Percentiles rank a stretch among this genome's conserved stretches.
Evolutionary conservation across 2,113 vertebrate genomes (phyloP).

Genomic region (Kryptolebias marmoratus): DNA sequence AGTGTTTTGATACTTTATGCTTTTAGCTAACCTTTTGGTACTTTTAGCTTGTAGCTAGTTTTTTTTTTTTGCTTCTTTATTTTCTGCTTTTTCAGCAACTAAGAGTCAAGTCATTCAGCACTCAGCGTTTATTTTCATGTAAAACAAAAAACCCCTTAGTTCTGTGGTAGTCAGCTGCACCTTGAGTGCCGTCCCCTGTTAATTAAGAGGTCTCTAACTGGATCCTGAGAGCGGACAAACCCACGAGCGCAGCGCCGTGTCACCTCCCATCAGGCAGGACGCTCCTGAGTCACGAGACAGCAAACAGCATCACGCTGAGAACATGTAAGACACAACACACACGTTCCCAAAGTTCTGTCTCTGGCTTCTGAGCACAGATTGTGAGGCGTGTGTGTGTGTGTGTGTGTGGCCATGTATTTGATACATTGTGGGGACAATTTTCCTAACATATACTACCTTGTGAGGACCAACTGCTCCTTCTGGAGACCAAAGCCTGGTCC

Average conservation of each 20-base stretch:
- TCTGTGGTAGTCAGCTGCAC: slow-evolving; percentile 13
- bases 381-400: slow-evolving; percentile 12
- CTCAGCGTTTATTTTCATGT: background rate
- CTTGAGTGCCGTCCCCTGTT: slow-evolving; percentile 35
- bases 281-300: slow-evolving; percentile 48
- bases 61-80: too few species aligned
- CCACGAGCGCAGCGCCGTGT: slow-evolving; percentile 45
- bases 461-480: too few species aligned
- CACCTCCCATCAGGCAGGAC: slow-evolving; percentile 51
- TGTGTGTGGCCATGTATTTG: background rate
- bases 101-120: too few species aligned
- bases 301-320: slow-evolving; percentile 45
- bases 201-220: slow-evolving; percentile 38
- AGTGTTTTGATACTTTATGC: too few species aligned
- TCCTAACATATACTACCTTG: too few species aligned
- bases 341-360: slow-evolving; percentile 7
- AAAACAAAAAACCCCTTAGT: background rate
- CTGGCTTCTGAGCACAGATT: slow-evolving; percentile 4
- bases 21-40: too few species aligned
- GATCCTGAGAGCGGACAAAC: slow-evolving; percentile 47
- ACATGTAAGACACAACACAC: slow-evolving; percentile 48
- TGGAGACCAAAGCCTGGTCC: too few species aligned
- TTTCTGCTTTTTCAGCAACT: too few species aligned
- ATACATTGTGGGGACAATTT: too few species aligned
- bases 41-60: too few species aligned